A percentile compares a stretch with the other conserved stretches of the same genome.
These are phyloP conservation scores for Teinopalpus imperialis DNA, from an alignment of 2,888 invertebrate species.

Conservation along the genomic window DNA sequence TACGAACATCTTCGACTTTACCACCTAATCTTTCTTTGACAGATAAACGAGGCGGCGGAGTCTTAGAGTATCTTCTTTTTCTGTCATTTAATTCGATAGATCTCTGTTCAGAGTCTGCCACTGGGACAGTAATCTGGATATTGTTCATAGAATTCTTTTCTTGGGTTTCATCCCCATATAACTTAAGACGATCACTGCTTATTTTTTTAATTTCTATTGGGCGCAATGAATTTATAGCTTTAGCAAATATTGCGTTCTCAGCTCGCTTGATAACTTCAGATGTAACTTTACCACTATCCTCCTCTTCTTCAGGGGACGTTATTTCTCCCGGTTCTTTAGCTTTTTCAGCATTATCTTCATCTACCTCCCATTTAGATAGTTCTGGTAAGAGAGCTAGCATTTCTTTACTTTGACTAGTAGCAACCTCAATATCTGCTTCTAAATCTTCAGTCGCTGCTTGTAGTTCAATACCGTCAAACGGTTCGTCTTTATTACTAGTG, in stretches of 20 bases:
- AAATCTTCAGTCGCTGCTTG: constrained; percentile 82
- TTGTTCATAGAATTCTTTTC: constrained; percentile 66
- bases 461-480: constrained; percentile 81
- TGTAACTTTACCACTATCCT: constrained; percentile 86
- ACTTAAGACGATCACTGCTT: constrained; percentile 85
- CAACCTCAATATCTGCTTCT: constrained; percentile 72
- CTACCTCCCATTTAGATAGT: constrained; percentile 94
- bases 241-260: constrained; percentile 95
- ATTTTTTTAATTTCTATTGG: constrained; percentile 90
- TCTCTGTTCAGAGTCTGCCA: constrained; percentile 64
- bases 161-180: constrained; percentile 79
- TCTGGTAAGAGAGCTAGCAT: constrained; percentile 89
- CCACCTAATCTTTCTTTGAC: constrained; percentile 91
- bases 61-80: constrained; percentile 66
- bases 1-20: constrained; percentile 84
- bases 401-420: constrained; percentile 66
- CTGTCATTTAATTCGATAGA: constrained; percentile 73
- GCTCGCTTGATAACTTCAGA: constrained; percentile 94
- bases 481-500: constrained; percentile 70
- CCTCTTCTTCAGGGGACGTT: constrained; percentile 71
- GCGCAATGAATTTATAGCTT: constrained; percentile 90
- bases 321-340: constrained; percentile 72
- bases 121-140: constrained; percentile 81
- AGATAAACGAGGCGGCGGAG: constrained; percentile 85
- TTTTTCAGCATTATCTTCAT: constrained; percentile 76